These are phyloP conservation scores for Cavia aperea DNA, from an alignment of 2,113 vertebrate species.

Conservation along the genomic window DNA sequence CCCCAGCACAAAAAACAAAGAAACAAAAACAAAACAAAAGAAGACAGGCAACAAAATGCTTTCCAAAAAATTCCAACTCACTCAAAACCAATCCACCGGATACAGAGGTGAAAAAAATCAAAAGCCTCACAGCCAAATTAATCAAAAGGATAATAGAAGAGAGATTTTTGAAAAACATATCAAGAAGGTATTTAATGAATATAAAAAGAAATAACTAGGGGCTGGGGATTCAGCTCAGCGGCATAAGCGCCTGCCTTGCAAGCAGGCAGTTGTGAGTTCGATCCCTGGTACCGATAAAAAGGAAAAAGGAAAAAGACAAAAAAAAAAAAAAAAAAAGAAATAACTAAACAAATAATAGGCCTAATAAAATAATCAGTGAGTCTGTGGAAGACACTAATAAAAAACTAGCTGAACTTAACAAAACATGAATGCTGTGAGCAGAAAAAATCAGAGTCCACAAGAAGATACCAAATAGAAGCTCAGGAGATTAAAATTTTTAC, in stretches of 20 bases:
- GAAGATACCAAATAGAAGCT: background rate
- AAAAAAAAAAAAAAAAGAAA: background rate
- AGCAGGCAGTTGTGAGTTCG: no score
- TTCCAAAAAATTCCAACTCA: background rate
- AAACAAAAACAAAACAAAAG: background rate
- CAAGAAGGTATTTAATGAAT: background rate
- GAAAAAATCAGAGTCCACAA: background rate
- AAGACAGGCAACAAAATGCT: background rate
- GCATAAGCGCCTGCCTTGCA: no score
- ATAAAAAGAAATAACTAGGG: background rate
- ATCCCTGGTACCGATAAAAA: no score
- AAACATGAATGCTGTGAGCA: background rate
- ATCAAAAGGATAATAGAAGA: background rate
- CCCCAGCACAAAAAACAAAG: background rate
- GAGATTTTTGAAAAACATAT: background rate
- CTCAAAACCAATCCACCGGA: background rate
- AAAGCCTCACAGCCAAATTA: background rate
- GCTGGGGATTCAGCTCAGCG: no score
- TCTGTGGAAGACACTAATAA: background rate
- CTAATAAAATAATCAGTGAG: background rate
- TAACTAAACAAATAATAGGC: background rate
- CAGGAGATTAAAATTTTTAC: background rate
- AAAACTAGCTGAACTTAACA: background rate
- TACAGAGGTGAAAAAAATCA: background rate
- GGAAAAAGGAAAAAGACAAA: no score